Evolutionary conservation across 2,113 vertebrate genomes (phyloP), one percentile per base, ranked within the genome.

Genomic region (Oreotrochilus melanogaster): DNA sequence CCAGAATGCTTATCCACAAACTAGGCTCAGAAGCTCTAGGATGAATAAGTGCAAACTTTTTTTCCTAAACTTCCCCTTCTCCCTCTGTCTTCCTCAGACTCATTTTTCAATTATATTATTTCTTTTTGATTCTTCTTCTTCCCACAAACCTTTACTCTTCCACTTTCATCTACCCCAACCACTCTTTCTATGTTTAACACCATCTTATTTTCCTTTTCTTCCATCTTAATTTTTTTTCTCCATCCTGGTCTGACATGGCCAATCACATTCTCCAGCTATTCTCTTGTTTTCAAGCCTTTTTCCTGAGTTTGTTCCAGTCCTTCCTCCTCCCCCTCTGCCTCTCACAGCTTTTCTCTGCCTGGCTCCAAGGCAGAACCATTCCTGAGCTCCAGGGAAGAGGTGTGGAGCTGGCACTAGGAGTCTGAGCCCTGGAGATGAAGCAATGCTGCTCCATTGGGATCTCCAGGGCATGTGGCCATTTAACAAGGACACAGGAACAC

Each of bases 401-500:
- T 45, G 16, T 25, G 28, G 65, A 72, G 48, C 70, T 58, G 28
- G 3, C 39, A 50, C 24, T 37, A 33, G n/a, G 22, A 18, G 10
- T 23, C 2, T 28, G 56, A 92, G 53, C 9, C 37, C 39, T 47
- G 19, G 45, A 14, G 7, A 2, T 31, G n/a, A 69, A 65, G 54
- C 18, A 10, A 11, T 83, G 58, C 22, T 61, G 60, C 67, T 86
- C n/a, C 8, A 4, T 8, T 88, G 47, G 80, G 82, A 93, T 54
- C 50, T 24, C 16, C 10, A 11, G 27, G 47, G 45, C 88, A 35
- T 28, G 35, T 62, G 83, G 39, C n/a, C 72, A 82, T 45, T 93
- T 91, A 89, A 56, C 48, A 83, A 96, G 80, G 47, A 73, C 54
- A 78, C 60, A 27, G 84, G 64, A 95, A 24, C 54, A 18, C 28